These are phyloP conservation scores for Lasioglossum villosulum DNA, from an alignment of 2,888 invertebrate genomes.

Conservation along the genomic window DNA sequence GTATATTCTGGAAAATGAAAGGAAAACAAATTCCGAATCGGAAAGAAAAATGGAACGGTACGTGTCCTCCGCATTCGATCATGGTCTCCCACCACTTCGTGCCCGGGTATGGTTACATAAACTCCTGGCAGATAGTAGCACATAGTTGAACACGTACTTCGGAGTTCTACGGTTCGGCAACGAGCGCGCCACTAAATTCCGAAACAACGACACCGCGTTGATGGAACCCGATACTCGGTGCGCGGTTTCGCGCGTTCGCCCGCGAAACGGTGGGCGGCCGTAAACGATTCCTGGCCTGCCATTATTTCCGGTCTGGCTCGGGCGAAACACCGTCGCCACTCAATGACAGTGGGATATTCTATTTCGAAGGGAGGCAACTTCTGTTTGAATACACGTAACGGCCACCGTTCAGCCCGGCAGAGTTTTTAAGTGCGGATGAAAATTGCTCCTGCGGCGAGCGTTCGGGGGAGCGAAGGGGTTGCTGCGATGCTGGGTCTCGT, in stretches of 20 bases:
- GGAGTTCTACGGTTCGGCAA: constrained; percentile 28
- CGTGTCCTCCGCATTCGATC: constrained; percentile 7
- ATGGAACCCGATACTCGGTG: constrained; percentile 34
- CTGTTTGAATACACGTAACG: constrained; percentile 55
- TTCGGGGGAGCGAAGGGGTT: neutral
- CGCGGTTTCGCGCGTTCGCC: constrained; percentile 34
- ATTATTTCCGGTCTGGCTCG: constrained; percentile 6
- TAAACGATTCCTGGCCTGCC: constrained; percentile 42
- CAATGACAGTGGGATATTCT: constrained; percentile 41
- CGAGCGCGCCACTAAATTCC: constrained; percentile 30
- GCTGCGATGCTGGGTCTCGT: neutral
- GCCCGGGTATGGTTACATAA: neutral
- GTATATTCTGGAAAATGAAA: neutral
- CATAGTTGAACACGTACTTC: constrained; percentile 24
- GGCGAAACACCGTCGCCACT: constrained; percentile 30
- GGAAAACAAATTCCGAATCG: constrained; percentile 15
- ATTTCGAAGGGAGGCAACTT: constrained; percentile 53
- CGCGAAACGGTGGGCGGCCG: constrained; percentile 9
- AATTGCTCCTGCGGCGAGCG: constrained; percentile 32
- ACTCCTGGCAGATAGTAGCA: constrained; percentile 2
- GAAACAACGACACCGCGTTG: constrained; percentile 30
- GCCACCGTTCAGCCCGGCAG: constrained; percentile 31
- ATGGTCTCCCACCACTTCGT: neutral
- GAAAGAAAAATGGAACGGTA: constrained; percentile 13
- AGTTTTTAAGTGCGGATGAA: constrained; percentile 57